A percentile compares a stretch with the other conserved stretches of the same genome.
These are phyloP conservation scores for Aegithalos caudatus DNA, from an alignment of 2,113 vertebrate species.

Conservation along the genomic window DNA sequence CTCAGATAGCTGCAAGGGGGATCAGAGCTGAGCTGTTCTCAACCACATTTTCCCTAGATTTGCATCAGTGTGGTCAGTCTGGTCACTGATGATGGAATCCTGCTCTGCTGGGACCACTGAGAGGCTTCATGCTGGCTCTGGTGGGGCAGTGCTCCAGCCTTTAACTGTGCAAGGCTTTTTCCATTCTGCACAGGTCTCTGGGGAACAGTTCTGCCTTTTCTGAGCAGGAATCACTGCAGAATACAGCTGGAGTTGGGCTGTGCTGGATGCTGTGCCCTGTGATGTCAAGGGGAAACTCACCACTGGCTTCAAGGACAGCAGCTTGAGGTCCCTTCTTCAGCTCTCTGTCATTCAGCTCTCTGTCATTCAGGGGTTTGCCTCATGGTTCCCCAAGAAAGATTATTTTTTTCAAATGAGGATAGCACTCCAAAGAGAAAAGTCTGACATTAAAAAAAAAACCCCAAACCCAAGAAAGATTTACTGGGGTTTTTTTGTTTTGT, in stretches of 20 bases:
- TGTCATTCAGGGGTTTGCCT: neutral
- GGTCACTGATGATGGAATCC: neutral
- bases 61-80: neutral
- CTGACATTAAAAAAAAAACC: neutral
- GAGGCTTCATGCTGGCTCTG: neutral
- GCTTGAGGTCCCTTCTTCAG: neutral
- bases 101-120: neutral
- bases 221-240: neutral
- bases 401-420: neutral
- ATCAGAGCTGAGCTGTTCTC: neutral
- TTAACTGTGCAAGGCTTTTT: neutral
- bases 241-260: neutral
- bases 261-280: neutral
- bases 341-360: constrained; percentile 24
- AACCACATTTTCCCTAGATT: neutral
- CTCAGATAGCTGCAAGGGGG: neutral
- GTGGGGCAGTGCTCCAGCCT: neutral
- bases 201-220: neutral
- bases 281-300: neutral
- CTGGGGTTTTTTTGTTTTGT: no score
- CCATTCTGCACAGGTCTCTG: neutral
- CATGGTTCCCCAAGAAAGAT: no score
- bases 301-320: constrained; percentile 26
- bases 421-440: neutral
- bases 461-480: no score